These are phyloP conservation scores for Lonchura striata DNA, from an alignment of 2,113 vertebrate species.

Conservation along the genomic window DNA sequence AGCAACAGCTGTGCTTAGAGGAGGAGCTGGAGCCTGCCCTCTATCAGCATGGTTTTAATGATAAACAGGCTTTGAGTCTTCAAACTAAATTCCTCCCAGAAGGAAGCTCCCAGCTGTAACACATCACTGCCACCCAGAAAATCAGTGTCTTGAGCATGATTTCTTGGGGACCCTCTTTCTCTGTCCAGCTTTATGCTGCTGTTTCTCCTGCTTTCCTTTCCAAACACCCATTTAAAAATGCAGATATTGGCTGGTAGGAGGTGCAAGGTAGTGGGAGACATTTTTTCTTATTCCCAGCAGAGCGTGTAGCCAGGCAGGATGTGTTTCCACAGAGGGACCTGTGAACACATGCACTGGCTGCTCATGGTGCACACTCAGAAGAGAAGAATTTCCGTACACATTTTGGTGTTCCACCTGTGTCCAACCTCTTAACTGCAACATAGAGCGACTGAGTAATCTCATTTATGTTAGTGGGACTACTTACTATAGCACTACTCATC, in stretches of 20 bases:
- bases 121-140: neutral
- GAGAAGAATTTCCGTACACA: conserved; percentile 17
- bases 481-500: neutral
- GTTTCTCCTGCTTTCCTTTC: neutral
- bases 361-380: conserved; percentile 3
- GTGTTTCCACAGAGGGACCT: neutral
- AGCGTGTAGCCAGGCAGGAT: neutral
- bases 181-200: neutral
- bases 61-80: neutral
- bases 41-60: neutral
- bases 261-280: neutral
- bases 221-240: neutral
- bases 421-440: neutral
- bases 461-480: neutral
- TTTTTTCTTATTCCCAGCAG: neutral
- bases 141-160: neutral
- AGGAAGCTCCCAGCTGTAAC: neutral
- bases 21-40: neutral
- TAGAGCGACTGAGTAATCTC: neutral
- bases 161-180: neutral
- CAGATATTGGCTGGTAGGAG: neutral
- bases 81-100: neutral
- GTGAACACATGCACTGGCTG: conserved; percentile 13
- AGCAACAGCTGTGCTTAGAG: neutral
- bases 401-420: conserved; percentile 22